Percentiles rank a stretch among this genome's conserved stretches.
These are phyloP conservation scores for Calyptommatus sinebrachiatus DNA, from an alignment of 2,113 vertebrate species.

Conservation along the genomic window DNA sequence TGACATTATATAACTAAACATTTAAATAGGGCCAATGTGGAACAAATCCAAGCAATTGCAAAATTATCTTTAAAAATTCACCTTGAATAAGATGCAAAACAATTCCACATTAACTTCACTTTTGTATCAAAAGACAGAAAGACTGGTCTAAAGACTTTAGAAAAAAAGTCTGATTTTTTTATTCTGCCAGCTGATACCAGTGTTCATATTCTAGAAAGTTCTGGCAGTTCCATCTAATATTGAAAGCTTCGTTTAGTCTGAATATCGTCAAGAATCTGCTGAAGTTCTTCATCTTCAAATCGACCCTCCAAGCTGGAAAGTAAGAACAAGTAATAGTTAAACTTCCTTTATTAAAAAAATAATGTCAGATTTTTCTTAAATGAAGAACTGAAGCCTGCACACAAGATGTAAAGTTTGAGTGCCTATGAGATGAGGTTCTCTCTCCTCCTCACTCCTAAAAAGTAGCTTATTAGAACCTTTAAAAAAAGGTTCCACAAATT, in stretches of 20 bases:
- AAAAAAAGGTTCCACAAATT: too few relatives aligned
- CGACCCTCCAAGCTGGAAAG: slow-evolving; percentile 87
- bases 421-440: neutral
- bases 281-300: slow-evolving; percentile 95
- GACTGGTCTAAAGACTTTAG: neutral
- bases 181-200: neutral
- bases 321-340: slow-evolving; percentile 2
- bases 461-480: too few relatives aligned
- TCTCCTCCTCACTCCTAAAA: neutral
- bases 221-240: slow-evolving; percentile 69
- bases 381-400: neutral
- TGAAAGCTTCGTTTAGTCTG: slow-evolving; percentile 98
- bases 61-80: neutral
- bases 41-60: slow-evolving; percentile 4
- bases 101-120: neutral
- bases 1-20: neutral
- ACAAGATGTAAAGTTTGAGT: too few relatives aligned
- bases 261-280: slow-evolving; percentile 97
- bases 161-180: neutral
- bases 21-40: neutral
- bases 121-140: neutral
- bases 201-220: neutral
- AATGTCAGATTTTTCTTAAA: neutral
- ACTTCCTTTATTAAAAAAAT: neutral
- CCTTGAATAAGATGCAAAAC: neutral